Evolutionary conservation across 2,888 invertebrate genomes (phyloP), one percentile per base, ranked within the genome.

Genomic region (Drosophila demipolita): DNA sequence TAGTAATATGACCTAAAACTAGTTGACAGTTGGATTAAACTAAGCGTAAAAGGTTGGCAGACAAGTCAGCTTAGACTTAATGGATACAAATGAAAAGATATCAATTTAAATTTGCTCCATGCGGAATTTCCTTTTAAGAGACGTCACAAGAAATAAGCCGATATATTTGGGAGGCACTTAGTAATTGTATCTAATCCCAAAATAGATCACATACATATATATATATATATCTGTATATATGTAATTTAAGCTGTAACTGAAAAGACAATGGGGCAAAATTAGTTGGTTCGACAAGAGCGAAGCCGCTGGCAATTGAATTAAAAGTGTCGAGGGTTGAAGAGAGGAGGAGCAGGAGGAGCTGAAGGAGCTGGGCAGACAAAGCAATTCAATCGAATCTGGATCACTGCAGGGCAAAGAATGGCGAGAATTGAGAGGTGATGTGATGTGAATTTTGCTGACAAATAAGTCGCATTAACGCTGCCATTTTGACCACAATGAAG

Each of bases 401-500:
- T 52, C 70, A 57, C 36, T 36, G 53, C 40, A 45, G 70, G 55
- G 38, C 54, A 40, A 17, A 36, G 33, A 36, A 11, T 5, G 7
- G 36, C 38, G n/a, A 29, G 11, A 23, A 20, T 32, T 20, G 40
- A n/a, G 29, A n/a, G 36, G 8, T 29, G 29, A 20, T 38, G 8
- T 55, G 29, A 55, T 38, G 8, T 57, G 29, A 57, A 40, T 83
- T 78, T 72, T 71, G 83, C 87, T 83, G 88, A 88, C 85, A 88
- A 85, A 85, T 85, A 86, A 79, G 82, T 82, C 80, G 88, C 86
- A 86, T 88, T 85, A 85, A 88, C 85, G 75, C 29, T 69, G 45
- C 68, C 29, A 29, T 65, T 71, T 78, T 78, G 64, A 53, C 68
- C 73, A 63, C 63, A 69, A 73, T 73, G 61, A 67, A 68, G 60